Conservation (phyloP, 1,140 invertebrate species). For the Danaus plexippus region DNA sequence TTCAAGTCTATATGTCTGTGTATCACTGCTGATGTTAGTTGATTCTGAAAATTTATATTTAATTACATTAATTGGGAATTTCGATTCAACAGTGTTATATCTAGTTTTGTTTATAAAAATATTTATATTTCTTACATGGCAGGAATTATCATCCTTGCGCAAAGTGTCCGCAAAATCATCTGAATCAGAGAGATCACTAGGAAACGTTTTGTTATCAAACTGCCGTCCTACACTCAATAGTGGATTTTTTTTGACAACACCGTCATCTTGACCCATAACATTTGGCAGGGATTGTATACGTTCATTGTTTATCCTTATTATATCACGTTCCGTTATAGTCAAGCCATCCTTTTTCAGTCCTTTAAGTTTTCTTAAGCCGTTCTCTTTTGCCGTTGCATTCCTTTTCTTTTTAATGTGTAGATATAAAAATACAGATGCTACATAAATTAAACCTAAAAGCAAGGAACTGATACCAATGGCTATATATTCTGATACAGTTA, state of each 20-base stretch:
- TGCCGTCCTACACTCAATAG: constrained; percentile 75
- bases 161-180: constrained; percentile 52
- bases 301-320: constrained; percentile 57
- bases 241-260: constrained; percentile 84
- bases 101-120: not conserved
- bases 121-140: constrained; percentile 37
- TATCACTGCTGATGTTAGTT: constrained; percentile 79
- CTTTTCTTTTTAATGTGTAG: constrained; percentile 77
- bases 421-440: constrained; percentile 86
- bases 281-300: constrained; percentile 38
- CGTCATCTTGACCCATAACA: constrained; percentile 67
- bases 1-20: constrained; percentile 72
- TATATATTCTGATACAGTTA: constrained; percentile 81
- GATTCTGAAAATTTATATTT: constrained; percentile 57
- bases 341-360: constrained; percentile 53
- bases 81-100: no score
- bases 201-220: constrained; percentile 68
- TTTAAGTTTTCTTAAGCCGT: constrained; percentile 38
- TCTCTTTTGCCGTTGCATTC: constrained; percentile 47
- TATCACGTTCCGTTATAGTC: constrained; percentile 52
- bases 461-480: constrained; percentile 86
- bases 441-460: constrained; percentile 85
- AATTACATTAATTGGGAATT: no score
- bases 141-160: constrained; percentile 42
- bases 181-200: constrained; percentile 64